Conservation (phyloP, 2,888 invertebrate species). For the Drosophila kuntzei region DNA sequence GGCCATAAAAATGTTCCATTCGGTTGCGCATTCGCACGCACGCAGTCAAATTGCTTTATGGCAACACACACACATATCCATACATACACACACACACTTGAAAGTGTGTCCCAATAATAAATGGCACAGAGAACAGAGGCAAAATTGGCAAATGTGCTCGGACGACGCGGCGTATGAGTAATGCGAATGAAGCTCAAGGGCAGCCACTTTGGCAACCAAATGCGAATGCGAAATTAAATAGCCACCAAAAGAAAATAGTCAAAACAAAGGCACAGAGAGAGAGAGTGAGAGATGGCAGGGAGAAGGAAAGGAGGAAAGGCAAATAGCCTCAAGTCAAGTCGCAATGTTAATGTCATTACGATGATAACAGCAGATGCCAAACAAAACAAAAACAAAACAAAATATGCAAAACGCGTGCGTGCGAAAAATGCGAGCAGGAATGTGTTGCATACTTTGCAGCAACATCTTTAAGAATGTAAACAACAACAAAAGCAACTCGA, state of each 20-base stretch:
- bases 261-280: not conserved
- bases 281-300: not conserved
- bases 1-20: constrained; percentile 55
- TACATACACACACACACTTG: constrained; percentile 7
- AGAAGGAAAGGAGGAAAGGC: not conserved
- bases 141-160: constrained; percentile 39
- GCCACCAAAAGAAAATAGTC: constrained; percentile 32
- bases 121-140: constrained; percentile 4
- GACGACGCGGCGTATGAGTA: constrained; percentile 59
- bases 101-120: constrained; percentile 14
- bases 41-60: constrained; percentile 55
- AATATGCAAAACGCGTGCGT: constrained; percentile 46
- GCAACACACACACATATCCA: constrained; percentile 18
- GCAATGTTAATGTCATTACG: constrained; percentile 46
- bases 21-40: constrained; percentile 42
- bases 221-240: constrained; percentile 67
- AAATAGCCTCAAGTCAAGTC: constrained; percentile 18
- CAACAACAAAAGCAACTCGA: constrained; percentile 12
- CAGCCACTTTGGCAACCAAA: constrained; percentile 61
- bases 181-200: constrained; percentile 66
- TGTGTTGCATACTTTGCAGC: constrained; percentile 75
- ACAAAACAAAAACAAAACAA: constrained; percentile 23
- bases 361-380: constrained; percentile 33
- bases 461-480: constrained; percentile 28
- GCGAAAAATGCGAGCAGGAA: constrained; percentile 44